phyloP scores from a whole-genome alignment of 2,888 invertebrate species.

The Eristalis arbustorum region DNA sequence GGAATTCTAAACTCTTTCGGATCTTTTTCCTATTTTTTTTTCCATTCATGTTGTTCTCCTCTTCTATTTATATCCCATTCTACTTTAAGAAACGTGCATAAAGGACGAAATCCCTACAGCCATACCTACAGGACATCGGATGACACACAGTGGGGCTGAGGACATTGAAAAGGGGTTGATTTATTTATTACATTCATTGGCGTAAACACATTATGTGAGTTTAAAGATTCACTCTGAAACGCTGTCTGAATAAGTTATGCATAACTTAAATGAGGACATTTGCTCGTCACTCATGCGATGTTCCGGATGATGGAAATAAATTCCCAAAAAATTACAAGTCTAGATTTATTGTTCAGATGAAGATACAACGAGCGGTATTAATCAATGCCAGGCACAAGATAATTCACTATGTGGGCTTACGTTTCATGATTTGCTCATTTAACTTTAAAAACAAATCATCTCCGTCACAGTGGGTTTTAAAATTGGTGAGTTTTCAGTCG shows the following conservation, averaged over 20 bases:
- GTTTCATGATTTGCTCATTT: neutral
- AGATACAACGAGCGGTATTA: neutral
- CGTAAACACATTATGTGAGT: neutral
- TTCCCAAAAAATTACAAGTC: neutral
- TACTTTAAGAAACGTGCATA: neutral
- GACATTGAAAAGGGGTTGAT: neutral
- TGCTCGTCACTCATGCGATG: neutral
- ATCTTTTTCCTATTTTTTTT: neutral
- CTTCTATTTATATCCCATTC: neutral
- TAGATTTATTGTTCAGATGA: neutral
- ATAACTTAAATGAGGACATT: neutral
- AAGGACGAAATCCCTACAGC: neutral
- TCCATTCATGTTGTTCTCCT: neutral
- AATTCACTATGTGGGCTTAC: neutral
- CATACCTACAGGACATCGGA: neutral
- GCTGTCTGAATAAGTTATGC: neutral
- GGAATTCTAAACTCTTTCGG: slow-evolving; percentile 16
- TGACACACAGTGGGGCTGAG: neutral
- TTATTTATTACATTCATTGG: neutral
- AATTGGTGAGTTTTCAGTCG: too few species aligned
- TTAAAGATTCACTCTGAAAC: neutral
- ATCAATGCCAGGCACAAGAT: neutral
- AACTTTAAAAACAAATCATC: too few species aligned
- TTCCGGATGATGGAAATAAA: neutral
- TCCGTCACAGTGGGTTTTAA: too few species aligned